phyloP scores from a whole-genome alignment of 2,888 invertebrate genomes.

The Agrochola litura region DNA sequence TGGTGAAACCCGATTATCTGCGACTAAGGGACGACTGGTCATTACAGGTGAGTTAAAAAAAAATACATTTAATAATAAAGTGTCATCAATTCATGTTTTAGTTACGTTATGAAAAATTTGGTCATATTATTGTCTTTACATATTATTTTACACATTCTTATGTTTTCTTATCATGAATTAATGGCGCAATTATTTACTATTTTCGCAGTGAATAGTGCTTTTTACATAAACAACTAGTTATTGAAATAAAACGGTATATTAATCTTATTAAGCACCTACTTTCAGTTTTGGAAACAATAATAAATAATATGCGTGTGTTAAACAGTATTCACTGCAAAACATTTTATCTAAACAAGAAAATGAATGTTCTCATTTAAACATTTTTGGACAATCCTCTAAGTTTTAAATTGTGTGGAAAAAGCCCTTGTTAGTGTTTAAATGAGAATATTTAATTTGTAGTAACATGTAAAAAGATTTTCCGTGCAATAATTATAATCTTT shows the following conservation, averaged over 20 bases:
- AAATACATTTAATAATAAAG: slow-evolving; percentile 44
- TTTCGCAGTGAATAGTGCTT: slow-evolving; percentile 39
- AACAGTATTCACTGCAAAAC: slow-evolving; percentile 37
- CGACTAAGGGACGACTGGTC: slow-evolving; percentile 97
- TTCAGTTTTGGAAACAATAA: not conserved
- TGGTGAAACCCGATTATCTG: slow-evolving; percentile 97
- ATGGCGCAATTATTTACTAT: slow-evolving; percentile 62
- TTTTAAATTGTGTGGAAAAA: not conserved
- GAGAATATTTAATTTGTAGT: slow-evolving; percentile 44
- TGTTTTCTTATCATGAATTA: slow-evolving; percentile 64
- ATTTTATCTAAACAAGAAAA: not conserved
- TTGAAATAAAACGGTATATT: not conserved
- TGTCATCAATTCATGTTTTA: slow-evolving; percentile 65
- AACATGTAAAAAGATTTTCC: slow-evolving; percentile 17
- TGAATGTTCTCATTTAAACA: slow-evolving; percentile 40
- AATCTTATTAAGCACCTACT: not conserved
- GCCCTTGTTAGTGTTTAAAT: slow-evolving; percentile 1
- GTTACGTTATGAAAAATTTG: slow-evolving; percentile 2
- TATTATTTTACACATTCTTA: not conserved
- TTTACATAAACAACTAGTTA: not conserved
- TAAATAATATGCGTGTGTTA: not conserved
- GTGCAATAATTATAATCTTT: slow-evolving; percentile 67
- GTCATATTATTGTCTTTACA: not conserved
- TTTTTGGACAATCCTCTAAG: not conserved
- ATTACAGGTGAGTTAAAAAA: slow-evolving; percentile 95